Evolutionary conservation across 2,797 vertebrate genomes (phyloP).

Genomic region (Danio kyathit): DNA sequence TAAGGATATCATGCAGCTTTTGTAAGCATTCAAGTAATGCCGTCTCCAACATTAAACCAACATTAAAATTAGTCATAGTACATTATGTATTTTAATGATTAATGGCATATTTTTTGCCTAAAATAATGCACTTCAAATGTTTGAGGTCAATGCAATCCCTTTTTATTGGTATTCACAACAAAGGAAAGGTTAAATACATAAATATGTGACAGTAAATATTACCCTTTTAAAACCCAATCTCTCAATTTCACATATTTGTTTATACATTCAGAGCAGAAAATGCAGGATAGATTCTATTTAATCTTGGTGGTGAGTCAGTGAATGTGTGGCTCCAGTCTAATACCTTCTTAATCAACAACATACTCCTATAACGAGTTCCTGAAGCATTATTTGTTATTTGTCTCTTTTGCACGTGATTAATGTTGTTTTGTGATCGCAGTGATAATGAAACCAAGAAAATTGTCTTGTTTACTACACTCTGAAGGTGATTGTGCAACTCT

Average conservation of each 20-base stretch:
- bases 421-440: conserved; percentile 61
- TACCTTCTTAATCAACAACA: conserved; percentile 11
- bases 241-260: not conserved
- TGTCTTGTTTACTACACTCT: conserved; percentile 69
- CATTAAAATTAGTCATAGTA: too few species aligned
- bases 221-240: not conserved
- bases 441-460: conserved; percentile 63
- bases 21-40: too few species aligned
- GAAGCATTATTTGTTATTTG: conserved; percentile 20
- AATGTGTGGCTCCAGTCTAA: not conserved
- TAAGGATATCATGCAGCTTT: too few species aligned
- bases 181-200: too few species aligned
- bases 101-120: too few species aligned
- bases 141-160: too few species aligned
- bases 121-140: too few species aligned
- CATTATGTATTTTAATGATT: too few species aligned
- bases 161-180: too few species aligned
- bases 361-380: not conserved
- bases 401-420: conserved; percentile 42
- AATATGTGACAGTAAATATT: too few species aligned
- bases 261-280: not conserved
- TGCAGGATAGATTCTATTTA: not conserved
- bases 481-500: conserved; percentile 64
- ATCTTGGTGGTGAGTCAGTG: not conserved
- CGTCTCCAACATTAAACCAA: too few species aligned